Percentiles rank a stretch among this genome's conserved stretches.
Evolutionary conservation across 2,888 invertebrate species (phyloP).

Genomic region (Tetrapedia diversipes): DNA sequence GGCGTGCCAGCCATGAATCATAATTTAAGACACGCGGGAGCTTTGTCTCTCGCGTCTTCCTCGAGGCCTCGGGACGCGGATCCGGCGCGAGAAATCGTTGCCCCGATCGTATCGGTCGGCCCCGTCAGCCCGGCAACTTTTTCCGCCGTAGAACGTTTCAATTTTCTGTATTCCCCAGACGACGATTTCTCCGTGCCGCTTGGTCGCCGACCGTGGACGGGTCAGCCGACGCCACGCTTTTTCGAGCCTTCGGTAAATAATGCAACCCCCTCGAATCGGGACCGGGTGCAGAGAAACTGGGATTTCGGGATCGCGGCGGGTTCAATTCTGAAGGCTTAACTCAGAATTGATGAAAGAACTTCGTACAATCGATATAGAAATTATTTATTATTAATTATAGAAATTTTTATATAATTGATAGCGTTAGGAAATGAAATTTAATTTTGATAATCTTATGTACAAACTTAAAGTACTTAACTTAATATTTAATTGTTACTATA

Average conservation of each 20-base stretch:
- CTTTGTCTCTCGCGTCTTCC: conserved; percentile 37
- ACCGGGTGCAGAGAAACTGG: not conserved
- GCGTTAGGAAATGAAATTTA: too few relatives aligned
- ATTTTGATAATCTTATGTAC: too few relatives aligned
- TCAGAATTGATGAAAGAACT: too few relatives aligned
- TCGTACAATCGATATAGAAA: too few relatives aligned
- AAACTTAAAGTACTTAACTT: too few relatives aligned
- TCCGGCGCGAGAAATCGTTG: conserved; percentile 36
- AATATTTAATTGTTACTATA: too few relatives aligned
- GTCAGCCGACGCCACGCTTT: conserved; percentile 33
- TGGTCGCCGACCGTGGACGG: conserved; percentile 20
- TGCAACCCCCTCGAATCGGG: conserved; percentile 13
- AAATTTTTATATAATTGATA: too few relatives aligned
- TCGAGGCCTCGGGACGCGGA: conserved; percentile 14
- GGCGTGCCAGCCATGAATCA: conserved; percentile 37
- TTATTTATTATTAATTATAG: too few relatives aligned
- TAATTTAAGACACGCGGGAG: conserved; percentile 41
- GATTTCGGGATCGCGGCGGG: not conserved
- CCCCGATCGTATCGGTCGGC: conserved; percentile 45
- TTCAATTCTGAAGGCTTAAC: too few relatives aligned
- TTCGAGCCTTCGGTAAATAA: conserved; percentile 38
- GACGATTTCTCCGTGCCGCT: conserved; percentile 35
- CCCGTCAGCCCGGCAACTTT: conserved; percentile 37
- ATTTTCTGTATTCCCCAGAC: conserved; percentile 56
- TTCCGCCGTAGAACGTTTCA: conserved; percentile 56